Base-by-base conservation (phyloP, 2,888 invertebrate genomes). In the Troides helena region DNA sequence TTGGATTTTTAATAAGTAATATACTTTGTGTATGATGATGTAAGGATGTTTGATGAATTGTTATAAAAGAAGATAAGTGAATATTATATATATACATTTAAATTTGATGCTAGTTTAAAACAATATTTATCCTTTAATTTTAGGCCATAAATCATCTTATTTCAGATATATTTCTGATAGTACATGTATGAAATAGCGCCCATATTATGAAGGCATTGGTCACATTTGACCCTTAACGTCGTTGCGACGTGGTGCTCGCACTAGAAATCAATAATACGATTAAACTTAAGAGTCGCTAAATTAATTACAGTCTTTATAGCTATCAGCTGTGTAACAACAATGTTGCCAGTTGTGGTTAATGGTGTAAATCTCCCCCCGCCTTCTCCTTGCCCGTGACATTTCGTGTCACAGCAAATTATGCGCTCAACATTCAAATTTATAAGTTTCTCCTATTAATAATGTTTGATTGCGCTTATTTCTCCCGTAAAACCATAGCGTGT, bases 291-390 rank as follows among this genome's bases (percentile, higher is more conserved):
- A 59, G 62, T 59, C 36, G 63, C 68, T 68, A 63, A 68, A 68
- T 69, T 65, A 65, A 65, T 69, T 65, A 62, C 65, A 46, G 57
- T 65, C 61, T 68, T 65, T 65, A 57, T 69, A 17, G 43, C 60
- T 65, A 56, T 69, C 65, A 69, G 57, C 62, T 69, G 65, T 64
- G 59, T 64, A 56, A 62, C 62, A 65, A 64, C 59, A 23, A 64
- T 60, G 64, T 64, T 63, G 50, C 68, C 46, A 68, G 53, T 68
- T 62, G 63, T 63, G 57, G 57, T 43, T 62, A 58, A 58, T 57
- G 14, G 30, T 58, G n/a, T 30, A 30, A 30, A 30, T 14, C 8
- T 39, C 18, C 53, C 46, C 18, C 56, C 50, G 18, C 46, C 36
- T 53, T 23, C 50, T 50, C 30, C 30, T 30, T 30, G 30, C 30